These are phyloP conservation scores for Heteromurus nitidus DNA, from an alignment of 2,888 invertebrate species.

Conservation along the genomic window DNA sequence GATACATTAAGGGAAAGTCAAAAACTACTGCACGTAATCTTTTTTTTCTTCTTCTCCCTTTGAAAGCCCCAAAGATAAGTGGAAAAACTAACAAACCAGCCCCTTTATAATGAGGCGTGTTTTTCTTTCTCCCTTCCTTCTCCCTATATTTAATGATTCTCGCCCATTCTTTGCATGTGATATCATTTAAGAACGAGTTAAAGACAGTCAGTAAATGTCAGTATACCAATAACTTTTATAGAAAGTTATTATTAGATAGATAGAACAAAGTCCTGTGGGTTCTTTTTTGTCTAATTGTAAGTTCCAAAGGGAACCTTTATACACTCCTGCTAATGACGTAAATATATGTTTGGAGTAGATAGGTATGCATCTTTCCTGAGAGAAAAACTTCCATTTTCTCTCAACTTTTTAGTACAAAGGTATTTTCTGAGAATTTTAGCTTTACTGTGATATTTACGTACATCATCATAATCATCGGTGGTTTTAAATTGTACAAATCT, in stretches of 20 bases:
- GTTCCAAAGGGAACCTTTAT: neutral
- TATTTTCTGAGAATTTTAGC: no score
- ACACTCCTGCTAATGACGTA: neutral
- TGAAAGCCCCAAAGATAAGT: slow-evolving; percentile 35
- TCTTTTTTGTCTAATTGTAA: no score
- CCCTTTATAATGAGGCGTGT: slow-evolving; percentile 48
- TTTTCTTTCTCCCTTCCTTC: slow-evolving; percentile 28
- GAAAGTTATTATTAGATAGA: no score
- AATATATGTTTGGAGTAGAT: neutral
- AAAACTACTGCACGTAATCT: slow-evolving; percentile 22
- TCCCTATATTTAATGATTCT: neutral
- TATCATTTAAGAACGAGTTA: neutral
- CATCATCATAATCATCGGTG: no score
- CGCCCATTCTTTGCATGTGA: neutral
- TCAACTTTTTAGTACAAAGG: no score
- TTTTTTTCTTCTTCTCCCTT: slow-evolving; percentile 40
- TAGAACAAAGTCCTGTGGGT: no score
- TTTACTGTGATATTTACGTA: no score
- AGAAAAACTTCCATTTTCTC: neutral
- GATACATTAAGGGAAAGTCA: slow-evolving; percentile 1
- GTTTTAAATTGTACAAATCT: no score
- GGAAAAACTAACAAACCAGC: slow-evolving; percentile 40
- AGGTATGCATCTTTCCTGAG: no score
- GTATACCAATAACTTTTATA: no score
- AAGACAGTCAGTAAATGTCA: no score